Base-by-base conservation (phyloP, 1,140 invertebrate genomes). In the Hormaphis cornu region DNA sequence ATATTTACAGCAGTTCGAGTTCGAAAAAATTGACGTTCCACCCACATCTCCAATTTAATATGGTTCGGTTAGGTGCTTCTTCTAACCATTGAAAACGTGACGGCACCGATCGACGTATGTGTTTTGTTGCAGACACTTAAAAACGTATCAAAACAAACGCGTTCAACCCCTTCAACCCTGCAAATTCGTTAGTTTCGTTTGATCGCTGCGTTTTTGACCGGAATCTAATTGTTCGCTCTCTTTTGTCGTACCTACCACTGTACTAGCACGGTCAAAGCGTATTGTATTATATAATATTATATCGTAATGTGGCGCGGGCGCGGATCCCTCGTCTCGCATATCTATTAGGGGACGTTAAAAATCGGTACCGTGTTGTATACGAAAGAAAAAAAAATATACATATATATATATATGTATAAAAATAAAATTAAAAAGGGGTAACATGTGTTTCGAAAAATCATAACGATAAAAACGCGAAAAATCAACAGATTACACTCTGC, bases 401-500 rank as follows among this genome's bases (percentile, higher is more conserved):
- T 20, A 7, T 22, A 22, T 10, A 22, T 7, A 3, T 3, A 3
- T 56, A 35, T 35, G 14, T 22, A 61, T 10, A 46, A 40, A 63
- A n/a, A n/a, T n/a, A n/a, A n/a, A n/a, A n/a, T n/a, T n/a, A n/a
- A n/a, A 66, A 66, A 50, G 61, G 61, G 61, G 61, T 66, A 66
- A 66, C 61, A 66, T 66, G 61, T 66, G 61, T 66, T 66, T 63
- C 28, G 44, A 66, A 66, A 66, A 66, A 66, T 66, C 61, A 66
- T 66, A 66, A 66, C 61, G 61, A 66, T 66, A 66, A 66, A 66
- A 66, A 66, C 61, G n/a, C n/a, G 61, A 48, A 48, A 66, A 66
- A 66, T 66, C 61, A 66, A 66, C 61, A 66, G 61, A 66, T 66
- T 66, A 66, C 44, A n/a, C n/a, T n/a, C n/a, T n/a, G n/a, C n/a